A percentile compares a stretch with the other conserved stretches of the same genome.
Conservation (phyloP, 2,888 invertebrate genomes). For the Apotomis turbidana region DNA sequence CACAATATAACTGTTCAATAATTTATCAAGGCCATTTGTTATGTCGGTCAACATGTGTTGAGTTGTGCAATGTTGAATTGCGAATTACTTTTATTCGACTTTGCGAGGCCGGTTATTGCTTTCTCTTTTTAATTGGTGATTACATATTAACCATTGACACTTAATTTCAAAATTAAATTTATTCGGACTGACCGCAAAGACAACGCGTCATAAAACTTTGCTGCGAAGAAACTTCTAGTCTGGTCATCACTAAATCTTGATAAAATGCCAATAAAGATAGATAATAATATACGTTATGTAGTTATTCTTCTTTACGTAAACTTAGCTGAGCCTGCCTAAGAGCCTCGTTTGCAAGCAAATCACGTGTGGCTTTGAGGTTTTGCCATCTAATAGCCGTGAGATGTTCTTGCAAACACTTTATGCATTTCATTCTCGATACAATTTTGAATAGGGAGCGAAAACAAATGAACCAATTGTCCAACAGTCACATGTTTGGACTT, state of each 20-base stretch:
- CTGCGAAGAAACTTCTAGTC: neutral
- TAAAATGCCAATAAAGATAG: conserved; percentile 4
- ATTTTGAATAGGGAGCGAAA: conserved; percentile 26
- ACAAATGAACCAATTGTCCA: conserved; percentile 29
- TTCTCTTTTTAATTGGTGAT: conserved; percentile 12
- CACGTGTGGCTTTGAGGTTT: conserved; percentile 32
- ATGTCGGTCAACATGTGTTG: conserved; percentile 18
- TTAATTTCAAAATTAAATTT: too few species aligned
- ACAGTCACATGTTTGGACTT: conserved; percentile 9
- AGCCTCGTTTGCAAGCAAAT: conserved; percentile 31
- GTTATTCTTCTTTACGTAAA: conserved; percentile 14
- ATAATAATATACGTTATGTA: neutral
- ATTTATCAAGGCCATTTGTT: conserved; percentile 17
- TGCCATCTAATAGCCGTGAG: conserved; percentile 27
- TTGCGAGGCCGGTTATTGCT: conserved; percentile 7
- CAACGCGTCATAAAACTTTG: neutral
- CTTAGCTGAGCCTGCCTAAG: conserved; percentile 6
- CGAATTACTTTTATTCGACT: conserved; percentile 22
- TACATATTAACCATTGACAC: neutral
- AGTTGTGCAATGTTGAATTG: conserved; percentile 21
- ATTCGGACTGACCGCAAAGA: too few species aligned
- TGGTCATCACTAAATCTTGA: neutral
- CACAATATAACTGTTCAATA: conserved; percentile 6
- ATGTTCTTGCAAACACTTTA: conserved; percentile 25
- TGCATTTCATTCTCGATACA: conserved; percentile 30